Percentiles rank a stretch among this genome's conserved stretches.
phyloP scores from a whole-genome alignment of 2,888 invertebrate genomes.

The Rhimphoctona megacephalus region DNA sequence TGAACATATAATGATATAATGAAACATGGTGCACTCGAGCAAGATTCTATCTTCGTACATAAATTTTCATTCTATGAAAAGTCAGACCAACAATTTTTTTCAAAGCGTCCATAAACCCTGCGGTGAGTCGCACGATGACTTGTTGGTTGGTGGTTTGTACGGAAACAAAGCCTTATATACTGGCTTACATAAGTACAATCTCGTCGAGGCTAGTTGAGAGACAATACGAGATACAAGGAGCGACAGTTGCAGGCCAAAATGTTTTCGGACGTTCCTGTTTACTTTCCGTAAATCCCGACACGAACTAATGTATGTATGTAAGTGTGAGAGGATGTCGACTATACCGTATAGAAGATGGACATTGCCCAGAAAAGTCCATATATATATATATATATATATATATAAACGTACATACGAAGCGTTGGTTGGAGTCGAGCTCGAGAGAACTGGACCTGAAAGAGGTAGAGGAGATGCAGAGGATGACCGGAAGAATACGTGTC shows the following conservation, averaged over 20 bases:
- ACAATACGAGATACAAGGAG: constrained; percentile 51
- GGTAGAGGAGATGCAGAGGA: constrained; percentile 16
- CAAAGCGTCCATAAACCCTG: neutral
- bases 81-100: neutral
- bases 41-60: neutral
- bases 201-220: constrained; percentile 25
- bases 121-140: constrained; percentile 7
- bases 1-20: neutral
- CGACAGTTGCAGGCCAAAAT: constrained; percentile 40
- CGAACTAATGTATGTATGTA: constrained; percentile 14
- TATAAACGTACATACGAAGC: neutral
- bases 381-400: neutral
- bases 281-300: constrained; percentile 53
- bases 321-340: constrained; percentile 9
- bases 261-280: constrained; percentile 32
- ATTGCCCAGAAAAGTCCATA: constrained; percentile 24
- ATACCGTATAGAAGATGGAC: constrained; percentile 33
- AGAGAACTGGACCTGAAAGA: constrained; percentile 2
- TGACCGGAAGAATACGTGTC: constrained; percentile 33
- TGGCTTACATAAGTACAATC: constrained; percentile 23
- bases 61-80: constrained; percentile 18
- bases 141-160: constrained; percentile 19
- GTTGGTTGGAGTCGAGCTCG: constrained; percentile 24
- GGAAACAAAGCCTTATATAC: constrained; percentile 19
- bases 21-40: neutral